Base-by-base conservation (phyloP, 2,888 invertebrate species). In the Orchestes rusci region DNA sequence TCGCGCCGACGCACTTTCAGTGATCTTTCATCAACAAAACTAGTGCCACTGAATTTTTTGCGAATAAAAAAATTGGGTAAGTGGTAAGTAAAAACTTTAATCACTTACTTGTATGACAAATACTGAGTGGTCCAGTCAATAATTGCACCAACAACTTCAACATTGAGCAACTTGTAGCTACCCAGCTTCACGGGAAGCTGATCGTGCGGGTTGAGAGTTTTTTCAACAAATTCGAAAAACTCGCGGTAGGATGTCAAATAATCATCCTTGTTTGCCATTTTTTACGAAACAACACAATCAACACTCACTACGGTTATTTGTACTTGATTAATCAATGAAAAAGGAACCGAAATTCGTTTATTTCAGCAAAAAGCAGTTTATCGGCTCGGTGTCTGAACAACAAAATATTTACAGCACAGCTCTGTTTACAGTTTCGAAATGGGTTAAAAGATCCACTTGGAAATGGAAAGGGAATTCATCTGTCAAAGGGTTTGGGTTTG, bases 101-200 rank as follows among this genome's bases (percentile, higher is more conserved):
- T 45, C 18, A 75, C 80, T 80, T 71, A 86, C 87, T 81, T 82
- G 68, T 81, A 79, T 56, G 77, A 77, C 59, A 87, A 73, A 70
- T 85, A 86, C 65, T 84, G 83, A 43, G 82, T 75, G 37, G 77
- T 79, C 80, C 84, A 84, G 67, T 82, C 80, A 45, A 84, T 74
- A 51, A 85, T 77, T 65, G 84, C 84, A 34, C 85, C 86, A 56
- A 77, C 72, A 46, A 86, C 70, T 70, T 87, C 87, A 7, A 73
- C 68, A 56, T 80, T 79, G 31, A 77, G 74, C 57, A 84, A 74
- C 51, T 79, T 76, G 64, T 83, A 81, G 53, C 77, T 76, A 53
- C 77, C 77, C 47, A 83, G 79, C 62, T 79, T 77, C 35, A 85
- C 81, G 39, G 85, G 84, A 56, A 85, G 70, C 63, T 83, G 84